Conservation (phyloP, 2,797 vertebrate genomes). For the Dicrostonyx torquatus region DNA sequence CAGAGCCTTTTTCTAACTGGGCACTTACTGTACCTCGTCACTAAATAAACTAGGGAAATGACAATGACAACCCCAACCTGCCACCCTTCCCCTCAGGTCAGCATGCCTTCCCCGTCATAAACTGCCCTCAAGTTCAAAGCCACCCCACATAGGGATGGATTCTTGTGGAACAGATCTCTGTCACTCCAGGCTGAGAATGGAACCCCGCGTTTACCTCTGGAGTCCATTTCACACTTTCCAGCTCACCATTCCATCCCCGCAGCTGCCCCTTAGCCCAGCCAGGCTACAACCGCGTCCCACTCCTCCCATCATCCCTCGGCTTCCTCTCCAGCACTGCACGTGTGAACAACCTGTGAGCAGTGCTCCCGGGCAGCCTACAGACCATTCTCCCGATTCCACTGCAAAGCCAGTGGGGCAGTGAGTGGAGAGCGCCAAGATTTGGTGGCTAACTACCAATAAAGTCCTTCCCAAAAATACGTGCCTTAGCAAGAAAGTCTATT, state of each 20-base stretch:
- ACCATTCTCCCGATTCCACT: background rate
- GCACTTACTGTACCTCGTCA: background rate
- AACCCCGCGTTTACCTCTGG: background rate
- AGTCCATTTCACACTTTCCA: background rate
- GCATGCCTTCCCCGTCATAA: background rate
- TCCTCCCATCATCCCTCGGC: rapidly evolving
- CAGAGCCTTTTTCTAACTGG: background rate
- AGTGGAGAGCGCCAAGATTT: background rate
- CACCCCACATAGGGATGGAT: rapidly evolving
- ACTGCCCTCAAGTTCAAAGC: background rate
- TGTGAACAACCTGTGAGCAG: rapidly evolving
- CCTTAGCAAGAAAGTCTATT: background rate
- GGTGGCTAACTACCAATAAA: background rate
- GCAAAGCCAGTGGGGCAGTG: background rate
- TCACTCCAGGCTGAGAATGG: background rate
- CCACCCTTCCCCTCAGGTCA: background rate
- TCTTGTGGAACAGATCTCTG: background rate
- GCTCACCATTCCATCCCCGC: background rate
- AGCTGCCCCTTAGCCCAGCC: background rate
- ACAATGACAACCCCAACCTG: too few relatives aligned
- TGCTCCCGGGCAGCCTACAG: background rate
- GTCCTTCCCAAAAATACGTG: background rate
- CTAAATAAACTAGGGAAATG: background rate
- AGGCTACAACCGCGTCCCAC: background rate
- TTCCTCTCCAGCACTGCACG: background rate